A percentile compares a stretch with the other conserved stretches of the same genome.
Conservation (phyloP, 2,888 invertebrate genomes). For the Calameuta filiformis region DNA sequence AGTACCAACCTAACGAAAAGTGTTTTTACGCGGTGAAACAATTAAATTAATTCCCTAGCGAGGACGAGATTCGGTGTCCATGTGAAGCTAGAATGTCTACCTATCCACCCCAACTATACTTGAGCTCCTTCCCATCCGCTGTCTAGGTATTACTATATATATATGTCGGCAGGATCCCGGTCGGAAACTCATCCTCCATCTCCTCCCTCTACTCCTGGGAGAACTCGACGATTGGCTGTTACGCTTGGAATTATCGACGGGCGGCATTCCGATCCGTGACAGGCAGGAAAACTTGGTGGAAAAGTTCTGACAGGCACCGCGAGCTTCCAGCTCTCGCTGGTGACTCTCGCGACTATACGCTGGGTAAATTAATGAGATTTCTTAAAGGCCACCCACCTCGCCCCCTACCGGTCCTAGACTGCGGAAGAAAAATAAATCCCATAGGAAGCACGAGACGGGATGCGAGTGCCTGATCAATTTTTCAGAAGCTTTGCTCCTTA, state of each 20-base stretch:
- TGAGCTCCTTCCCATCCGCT: not conserved
- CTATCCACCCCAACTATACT: not conserved
- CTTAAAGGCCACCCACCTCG: constrained; percentile 5
- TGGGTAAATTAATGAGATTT: constrained; percentile 55
- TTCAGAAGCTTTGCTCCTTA: not conserved
- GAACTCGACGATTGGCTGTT: not conserved
- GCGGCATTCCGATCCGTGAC: not conserved
- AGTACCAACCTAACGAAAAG: not conserved
- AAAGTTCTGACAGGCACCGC: not conserved
- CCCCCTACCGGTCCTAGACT: not conserved
- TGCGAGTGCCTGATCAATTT: not conserved
- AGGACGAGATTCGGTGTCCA: not conserved
- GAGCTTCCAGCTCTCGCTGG: not conserved
- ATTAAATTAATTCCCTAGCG: not conserved
- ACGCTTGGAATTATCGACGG: not conserved
- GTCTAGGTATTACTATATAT: not conserved
- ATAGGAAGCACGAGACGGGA: not conserved
- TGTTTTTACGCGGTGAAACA: not conserved
- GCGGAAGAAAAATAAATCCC: not conserved
- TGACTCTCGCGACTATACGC: constrained; percentile 17
- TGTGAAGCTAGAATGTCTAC: not conserved
- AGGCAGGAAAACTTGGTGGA: not conserved
- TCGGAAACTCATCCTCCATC: not conserved
- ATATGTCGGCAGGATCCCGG: constrained; percentile 16
- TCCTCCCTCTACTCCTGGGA: constrained; percentile 11